These are phyloP conservation scores for Sinopyrophorus schimmeli DNA, from an alignment of 2,888 invertebrate genomes.

Conservation along the genomic window DNA sequence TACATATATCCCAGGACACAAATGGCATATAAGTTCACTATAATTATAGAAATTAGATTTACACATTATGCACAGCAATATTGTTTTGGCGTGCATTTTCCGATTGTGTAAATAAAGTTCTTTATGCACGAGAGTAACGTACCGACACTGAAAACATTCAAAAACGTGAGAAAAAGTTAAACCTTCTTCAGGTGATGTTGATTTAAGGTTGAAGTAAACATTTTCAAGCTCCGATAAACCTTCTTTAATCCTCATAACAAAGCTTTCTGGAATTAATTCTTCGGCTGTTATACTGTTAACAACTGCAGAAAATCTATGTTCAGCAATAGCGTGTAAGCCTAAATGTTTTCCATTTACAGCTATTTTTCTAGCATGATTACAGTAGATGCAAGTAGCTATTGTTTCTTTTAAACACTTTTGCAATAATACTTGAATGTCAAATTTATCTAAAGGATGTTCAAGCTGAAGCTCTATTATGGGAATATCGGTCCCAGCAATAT, in stretches of 20 bases:
- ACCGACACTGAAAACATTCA: conserved; percentile 86
- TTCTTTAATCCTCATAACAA: conserved; percentile 67
- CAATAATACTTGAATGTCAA: conserved; percentile 70
- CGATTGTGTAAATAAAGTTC: conserved; percentile 85
- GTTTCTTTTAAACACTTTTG: conserved; percentile 75
- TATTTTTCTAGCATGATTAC: conserved; percentile 83
- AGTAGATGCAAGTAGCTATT: conserved; percentile 75
- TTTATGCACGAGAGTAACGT: conserved; percentile 76
- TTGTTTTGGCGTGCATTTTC: conserved; percentile 83
- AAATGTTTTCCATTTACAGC: conserved; percentile 83
- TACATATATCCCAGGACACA: conserved; percentile 78
- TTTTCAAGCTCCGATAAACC: conserved; percentile 65
- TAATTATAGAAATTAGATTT: conserved; percentile 85
- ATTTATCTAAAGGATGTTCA: conserved; percentile 74
- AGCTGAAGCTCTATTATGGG: conserved; percentile 71
- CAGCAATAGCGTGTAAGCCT: conserved; percentile 75
- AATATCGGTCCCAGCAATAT: conserved; percentile 66
- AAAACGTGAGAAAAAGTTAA: conserved; percentile 69
- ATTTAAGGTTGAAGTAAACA: conserved; percentile 73
- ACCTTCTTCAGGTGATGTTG: conserved; percentile 64
- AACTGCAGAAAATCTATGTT: conserved; percentile 79
- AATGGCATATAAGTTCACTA: conserved; percentile 83
- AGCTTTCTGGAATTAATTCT: conserved; percentile 71
- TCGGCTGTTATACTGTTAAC: conserved; percentile 78
- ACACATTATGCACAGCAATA: conserved; percentile 84